Evolutionary conservation across 2,888 invertebrate genomes (phyloP).

Genomic region (Chrysomela aeneicollis): DNA sequence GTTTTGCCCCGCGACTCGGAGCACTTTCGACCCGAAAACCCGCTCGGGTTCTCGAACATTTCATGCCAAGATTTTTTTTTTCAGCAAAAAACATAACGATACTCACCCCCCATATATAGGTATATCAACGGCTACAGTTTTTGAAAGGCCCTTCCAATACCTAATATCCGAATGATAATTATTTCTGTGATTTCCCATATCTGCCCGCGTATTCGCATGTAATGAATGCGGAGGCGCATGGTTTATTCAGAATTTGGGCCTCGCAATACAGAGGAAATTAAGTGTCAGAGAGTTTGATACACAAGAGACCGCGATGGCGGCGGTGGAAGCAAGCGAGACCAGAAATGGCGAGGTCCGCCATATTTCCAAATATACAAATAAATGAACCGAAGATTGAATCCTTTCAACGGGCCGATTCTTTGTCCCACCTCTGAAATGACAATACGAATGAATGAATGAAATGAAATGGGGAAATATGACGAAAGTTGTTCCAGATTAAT

Average conservation of each 20-base stretch:
- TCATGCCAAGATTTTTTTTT: no score
- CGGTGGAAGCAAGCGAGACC: slow-evolving; percentile 51
- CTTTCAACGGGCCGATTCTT: slow-evolving; percentile 32
- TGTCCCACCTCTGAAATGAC: slow-evolving; percentile 20
- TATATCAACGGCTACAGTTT: no score
- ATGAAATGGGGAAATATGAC: slow-evolving; percentile 1
- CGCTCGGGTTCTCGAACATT: no score
- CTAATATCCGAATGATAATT: neutral
- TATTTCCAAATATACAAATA: slow-evolving; percentile 48
- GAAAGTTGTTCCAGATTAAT: neutral
- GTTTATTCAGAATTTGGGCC: slow-evolving; percentile 53
- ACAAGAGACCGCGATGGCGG: slow-evolving; percentile 30
- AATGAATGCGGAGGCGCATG: slow-evolving; percentile 38
- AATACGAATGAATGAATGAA: slow-evolving; percentile 28
- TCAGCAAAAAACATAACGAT: no score
- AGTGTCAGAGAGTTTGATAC: slow-evolving; percentile 51
- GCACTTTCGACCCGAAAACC: slow-evolving; percentile 5
- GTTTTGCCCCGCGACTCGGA: slow-evolving; percentile 16
- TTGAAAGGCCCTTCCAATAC: neutral
- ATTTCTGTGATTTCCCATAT: neutral
- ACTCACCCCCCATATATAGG: no score
- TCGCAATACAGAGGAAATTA: slow-evolving; percentile 51
- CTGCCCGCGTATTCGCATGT: slow-evolving; percentile 13
- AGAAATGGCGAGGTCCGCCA: slow-evolving; percentile 41
- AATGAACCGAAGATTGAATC: slow-evolving; percentile 49